Evolutionary conservation across 2,113 vertebrate genomes (phyloP).

Genomic region (Parotia lawesii): DNA sequence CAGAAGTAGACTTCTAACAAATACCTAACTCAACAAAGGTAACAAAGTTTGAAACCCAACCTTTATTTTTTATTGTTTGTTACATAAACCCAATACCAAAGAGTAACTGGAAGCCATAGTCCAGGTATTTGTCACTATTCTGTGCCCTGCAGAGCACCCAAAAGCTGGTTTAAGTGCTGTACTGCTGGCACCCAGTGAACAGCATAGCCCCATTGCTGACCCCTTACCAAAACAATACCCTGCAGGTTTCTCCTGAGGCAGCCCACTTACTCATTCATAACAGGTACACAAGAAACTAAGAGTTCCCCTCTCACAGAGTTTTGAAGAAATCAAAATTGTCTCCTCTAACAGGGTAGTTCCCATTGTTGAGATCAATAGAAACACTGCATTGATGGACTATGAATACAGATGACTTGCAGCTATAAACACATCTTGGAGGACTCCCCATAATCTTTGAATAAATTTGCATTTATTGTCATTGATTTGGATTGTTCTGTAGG

Average conservation of each 20-base stretch:
- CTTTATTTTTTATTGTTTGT: not conserved
- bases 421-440: not conserved
- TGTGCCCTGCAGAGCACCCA: not conserved
- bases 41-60: not conserved
- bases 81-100: not conserved
- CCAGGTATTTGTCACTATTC: not conserved
- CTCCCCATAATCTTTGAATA: not conserved
- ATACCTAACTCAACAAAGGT: not conserved
- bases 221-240: not conserved
- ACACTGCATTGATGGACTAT: not conserved
- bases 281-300: not conserved
- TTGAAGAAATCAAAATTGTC: not conserved
- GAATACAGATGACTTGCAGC: not conserved
- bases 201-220: rapidly evolving
- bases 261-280: not conserved
- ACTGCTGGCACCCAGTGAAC: not conserved
- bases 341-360: not conserved
- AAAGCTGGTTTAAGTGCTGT: not conserved
- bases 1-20: not conserved
- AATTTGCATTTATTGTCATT: not conserved
- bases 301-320: rapidly evolving
- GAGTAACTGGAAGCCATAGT: not conserved
- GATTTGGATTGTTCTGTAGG: not conserved
- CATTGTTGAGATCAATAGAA: not conserved
- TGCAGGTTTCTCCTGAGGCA: not conserved